These are phyloP conservation scores for Sphecodes monilicornis DNA, from an alignment of 2,888 invertebrate species.

Conservation along the genomic window DNA sequence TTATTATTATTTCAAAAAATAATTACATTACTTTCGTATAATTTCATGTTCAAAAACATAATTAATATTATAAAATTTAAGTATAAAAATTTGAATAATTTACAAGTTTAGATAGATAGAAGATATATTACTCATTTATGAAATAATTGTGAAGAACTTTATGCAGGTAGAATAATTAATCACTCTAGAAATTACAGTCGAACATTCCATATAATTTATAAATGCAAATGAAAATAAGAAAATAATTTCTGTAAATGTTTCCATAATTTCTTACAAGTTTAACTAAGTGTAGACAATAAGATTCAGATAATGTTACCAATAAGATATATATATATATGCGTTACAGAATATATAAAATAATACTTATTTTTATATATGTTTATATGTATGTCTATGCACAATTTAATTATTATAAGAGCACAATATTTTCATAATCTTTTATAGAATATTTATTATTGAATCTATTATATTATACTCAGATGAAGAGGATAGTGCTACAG, in stretches of 20 bases:
- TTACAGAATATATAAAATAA: not conserved
- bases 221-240: not conserved
- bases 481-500: constrained; percentile 80
- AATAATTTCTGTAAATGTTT: not conserved
- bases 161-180: no score
- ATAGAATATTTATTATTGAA: constrained; percentile 19
- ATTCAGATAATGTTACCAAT: not conserved
- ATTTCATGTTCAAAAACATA: not conserved
- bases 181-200: not conserved
- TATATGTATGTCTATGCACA: not conserved
- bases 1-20: not conserved
- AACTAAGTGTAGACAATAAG: not conserved
- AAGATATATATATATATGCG: not conserved
- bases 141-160: not conserved
- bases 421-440: not conserved
- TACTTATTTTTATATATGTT: not conserved
- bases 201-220: not conserved
- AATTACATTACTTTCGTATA: not conserved
- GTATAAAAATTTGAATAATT: not conserved
- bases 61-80: not conserved
- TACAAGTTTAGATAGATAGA: not conserved
- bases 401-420: not conserved
- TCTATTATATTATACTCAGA: constrained; percentile 69
- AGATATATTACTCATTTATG: not conserved
- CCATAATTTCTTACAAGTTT: not conserved